phyloP scores from a whole-genome alignment of 1,140 invertebrate species.

The Odontomachus brunneus region DNA sequence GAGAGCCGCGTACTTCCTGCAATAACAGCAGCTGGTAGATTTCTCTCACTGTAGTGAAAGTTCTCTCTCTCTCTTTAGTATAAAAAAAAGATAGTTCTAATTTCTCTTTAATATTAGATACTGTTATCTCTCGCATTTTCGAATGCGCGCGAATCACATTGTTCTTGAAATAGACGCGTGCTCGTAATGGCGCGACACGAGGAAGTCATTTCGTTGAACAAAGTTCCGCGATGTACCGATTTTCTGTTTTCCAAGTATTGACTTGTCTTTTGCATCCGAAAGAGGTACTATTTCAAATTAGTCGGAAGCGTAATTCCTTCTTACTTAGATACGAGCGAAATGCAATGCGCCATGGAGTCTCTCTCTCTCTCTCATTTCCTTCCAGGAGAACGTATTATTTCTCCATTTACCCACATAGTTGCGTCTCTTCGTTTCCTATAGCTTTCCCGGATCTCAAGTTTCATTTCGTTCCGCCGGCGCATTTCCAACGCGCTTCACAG shows the following conservation, averaged over 20 bases:
- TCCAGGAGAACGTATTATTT: constrained; percentile 37
- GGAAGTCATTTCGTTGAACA: not conserved
- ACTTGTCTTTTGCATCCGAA: not conserved
- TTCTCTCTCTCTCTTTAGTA: no score
- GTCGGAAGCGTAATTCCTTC: not conserved
- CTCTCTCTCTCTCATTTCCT: not conserved
- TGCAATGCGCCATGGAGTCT: not conserved
- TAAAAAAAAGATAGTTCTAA: no score
- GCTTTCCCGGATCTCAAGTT: not conserved
- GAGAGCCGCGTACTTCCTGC: no score
- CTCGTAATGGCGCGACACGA: not conserved
- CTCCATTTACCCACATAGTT: constrained; percentile 36
- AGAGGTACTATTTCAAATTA: constrained; percentile 28
- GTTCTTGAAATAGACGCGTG: no score
- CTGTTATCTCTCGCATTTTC: no score
- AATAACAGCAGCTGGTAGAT: no score
- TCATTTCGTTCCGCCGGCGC: constrained; percentile 2
- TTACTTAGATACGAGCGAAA: not conserved
- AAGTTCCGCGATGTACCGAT: not conserved
- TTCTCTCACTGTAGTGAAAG: no score
- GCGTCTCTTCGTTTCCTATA: constrained; percentile 2
- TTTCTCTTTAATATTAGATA: no score
- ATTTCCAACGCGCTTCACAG: constrained; percentile 23
- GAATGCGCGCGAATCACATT: no score
- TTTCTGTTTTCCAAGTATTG: not conserved